Evolutionary conservation across 2,888 invertebrate genomes (phyloP), one percentile per base, ranked within the genome.

Genomic region (Hypsopygia costalis): DNA sequence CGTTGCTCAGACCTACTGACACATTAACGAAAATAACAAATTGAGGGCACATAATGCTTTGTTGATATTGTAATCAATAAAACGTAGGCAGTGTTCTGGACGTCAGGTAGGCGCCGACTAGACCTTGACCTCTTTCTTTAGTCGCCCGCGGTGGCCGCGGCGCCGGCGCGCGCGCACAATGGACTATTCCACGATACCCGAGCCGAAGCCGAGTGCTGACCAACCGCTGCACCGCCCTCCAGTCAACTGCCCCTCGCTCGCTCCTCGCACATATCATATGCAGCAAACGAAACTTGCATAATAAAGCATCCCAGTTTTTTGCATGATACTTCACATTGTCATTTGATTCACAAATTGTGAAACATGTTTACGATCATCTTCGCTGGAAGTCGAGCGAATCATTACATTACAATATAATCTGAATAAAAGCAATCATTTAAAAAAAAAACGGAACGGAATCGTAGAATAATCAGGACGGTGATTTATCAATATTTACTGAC

Each of bases 101-200:
- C 69, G 72, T 54, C 72, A 76, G 74, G 75, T 74, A 74, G 81
- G 81, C 83, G 82, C 81, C 81, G 58, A 51, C 48, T 61, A 64
- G 72, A 59, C 85, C 86, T 83, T 85, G 85, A 85, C 82, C 83
- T 55, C 70, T 77, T 78, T 78, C 69, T 16, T 16, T 16, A 4
- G 16, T 16, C 16, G 16, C 66, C 55, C 61, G 62, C 45, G 22
- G 43, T 56, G 57, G 58, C 51, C 58, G 51, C 51, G 55, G 58
- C 58, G 55, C 52, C 55, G 44, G 46, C 49, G 49, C 49, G 51
- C 55, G 58, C 58, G 53, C 63, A 81, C 81, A 81, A 82, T 81
- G 73, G 73, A 64, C 78, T 68, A 76, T 78, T 82, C 70, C 66
- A 70, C 69, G 81, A 74, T 80, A 83, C 61, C 74, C 65, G 79